Evolutionary conservation across 2,113 vertebrate species (phyloP), one percentile per base, ranked within the genome.

Genomic region (Lepus europaeus): DNA sequence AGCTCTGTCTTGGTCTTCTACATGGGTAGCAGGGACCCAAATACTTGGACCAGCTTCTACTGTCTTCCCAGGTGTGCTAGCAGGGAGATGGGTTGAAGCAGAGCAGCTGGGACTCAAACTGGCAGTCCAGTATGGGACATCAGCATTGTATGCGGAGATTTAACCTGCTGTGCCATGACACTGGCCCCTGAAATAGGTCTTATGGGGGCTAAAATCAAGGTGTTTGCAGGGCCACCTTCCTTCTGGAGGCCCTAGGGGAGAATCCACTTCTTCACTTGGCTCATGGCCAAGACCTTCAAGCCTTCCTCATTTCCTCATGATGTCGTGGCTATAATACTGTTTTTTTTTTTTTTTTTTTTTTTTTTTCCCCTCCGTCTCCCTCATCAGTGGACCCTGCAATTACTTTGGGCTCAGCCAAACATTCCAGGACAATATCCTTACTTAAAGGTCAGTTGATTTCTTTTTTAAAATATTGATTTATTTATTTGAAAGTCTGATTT

Each of bases 301-400:
- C 45, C 59, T 27, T 77, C 72, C 81, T 87, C 33, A 92, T 16
- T 94, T 74, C 84, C 61, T 92, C 39, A 80, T 68, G 23, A 53
- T 22, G 29, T 23, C 3, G 29, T 22, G 27, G 87, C 59, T 83
- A 49, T 53, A 3, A 27, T 84, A 87, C 51, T 22, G 10, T 83
- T 59, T 70, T 68, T 72, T 6, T 59, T 70, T 13, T 33, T 90
- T 6, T 59, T 70, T 13, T 33, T 90, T 83, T 59, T 70, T 68
- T 72, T 6, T 59, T 70, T 13, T 33, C 88, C 61, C 6, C 17
- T 39, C 13, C 6, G 7, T 64, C 1, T 16, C 45, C 33, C 5
- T 2, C 31, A 49, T 72, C 72, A 68, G 90, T 66, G 13, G n/a
- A 87, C 22, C 5, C 45, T 53, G 49, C 70, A 66, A 83, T 93